Conservation (phyloP, 2,888 invertebrate species). For the Ceriagrion tenellum region DNA sequence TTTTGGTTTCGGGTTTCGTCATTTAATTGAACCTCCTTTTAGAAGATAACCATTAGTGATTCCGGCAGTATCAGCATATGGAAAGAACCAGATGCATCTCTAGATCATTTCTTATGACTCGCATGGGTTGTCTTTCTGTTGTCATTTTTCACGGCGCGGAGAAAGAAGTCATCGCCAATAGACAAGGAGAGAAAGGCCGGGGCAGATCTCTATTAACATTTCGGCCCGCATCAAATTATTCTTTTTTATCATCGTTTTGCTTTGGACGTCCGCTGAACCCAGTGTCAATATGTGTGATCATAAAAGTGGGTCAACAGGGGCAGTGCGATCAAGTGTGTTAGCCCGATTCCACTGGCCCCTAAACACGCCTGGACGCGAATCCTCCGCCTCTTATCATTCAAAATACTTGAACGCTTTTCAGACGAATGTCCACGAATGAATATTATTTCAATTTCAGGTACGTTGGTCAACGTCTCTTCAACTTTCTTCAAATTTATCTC, state of each 20-base stretch:
- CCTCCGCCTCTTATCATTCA: neutral
- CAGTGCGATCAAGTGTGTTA: neutral
- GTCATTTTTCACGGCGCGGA: neutral
- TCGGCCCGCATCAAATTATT: neutral
- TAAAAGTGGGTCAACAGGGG: neutral
- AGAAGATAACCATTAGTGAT: neutral
- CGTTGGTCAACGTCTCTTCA: neutral
- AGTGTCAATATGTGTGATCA: constrained; percentile 1
- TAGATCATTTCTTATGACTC: neutral
- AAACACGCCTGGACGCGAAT: neutral
- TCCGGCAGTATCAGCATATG: neutral
- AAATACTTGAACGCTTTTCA: neutral
- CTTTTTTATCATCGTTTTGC: neutral
- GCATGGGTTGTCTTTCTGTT: neutral
- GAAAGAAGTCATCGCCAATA: neutral
- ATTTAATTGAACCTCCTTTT: neutral
- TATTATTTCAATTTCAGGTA: neutral
- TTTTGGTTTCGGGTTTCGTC: neutral
- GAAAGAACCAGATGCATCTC: neutral
- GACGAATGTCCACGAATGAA: no score
- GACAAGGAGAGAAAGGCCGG: neutral
- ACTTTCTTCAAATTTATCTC: no score
- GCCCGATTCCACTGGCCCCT: neutral
- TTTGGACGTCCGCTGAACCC: neutral
- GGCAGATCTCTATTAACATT: neutral